Conservation (phyloP, 2,113 vertebrate genomes). For the Etheostoma spectabile region DNA sequence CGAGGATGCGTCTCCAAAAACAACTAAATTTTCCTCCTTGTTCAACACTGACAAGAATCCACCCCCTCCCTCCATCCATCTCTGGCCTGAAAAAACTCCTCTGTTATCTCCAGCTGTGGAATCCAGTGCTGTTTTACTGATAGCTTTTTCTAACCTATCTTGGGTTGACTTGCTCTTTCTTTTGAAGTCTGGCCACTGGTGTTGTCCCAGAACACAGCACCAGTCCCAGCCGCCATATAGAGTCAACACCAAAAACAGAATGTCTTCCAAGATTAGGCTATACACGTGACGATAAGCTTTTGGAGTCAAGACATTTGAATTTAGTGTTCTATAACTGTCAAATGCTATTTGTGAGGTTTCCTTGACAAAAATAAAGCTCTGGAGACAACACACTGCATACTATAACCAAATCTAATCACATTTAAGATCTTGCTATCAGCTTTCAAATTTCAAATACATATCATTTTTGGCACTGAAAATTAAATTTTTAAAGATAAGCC, state of each 20-base stretch:
- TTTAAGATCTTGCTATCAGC: not conserved
- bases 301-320: not conserved
- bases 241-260: conserved; percentile 23
- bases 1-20: conserved; percentile 7
- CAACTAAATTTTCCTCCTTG: not conserved
- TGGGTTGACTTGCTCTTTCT: conserved; percentile 40
- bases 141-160: conserved; percentile 50
- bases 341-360: not conserved
- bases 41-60: not conserved
- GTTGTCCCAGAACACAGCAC: conserved; percentile 11
- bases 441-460: not conserved
- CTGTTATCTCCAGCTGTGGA: conserved; percentile 48
- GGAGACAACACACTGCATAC: not conserved
- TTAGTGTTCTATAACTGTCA: not conserved
- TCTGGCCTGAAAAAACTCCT: conserved; percentile 27
- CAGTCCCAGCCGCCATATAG: not conserved
- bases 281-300: not conserved
- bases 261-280: not conserved
- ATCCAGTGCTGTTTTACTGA: conserved; percentile 52
- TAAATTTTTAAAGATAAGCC: conserved; percentile 18
- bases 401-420: not conserved
- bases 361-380: not conserved
- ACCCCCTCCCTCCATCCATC: not conserved
- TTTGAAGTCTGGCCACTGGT: conserved; percentile 46
- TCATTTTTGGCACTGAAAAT: conserved; percentile 4